Percentiles rank a stretch among this genome's conserved stretches.
Conservation (phyloP, 2,113 vertebrate species). For the Gopherus evgoodei region DNA sequence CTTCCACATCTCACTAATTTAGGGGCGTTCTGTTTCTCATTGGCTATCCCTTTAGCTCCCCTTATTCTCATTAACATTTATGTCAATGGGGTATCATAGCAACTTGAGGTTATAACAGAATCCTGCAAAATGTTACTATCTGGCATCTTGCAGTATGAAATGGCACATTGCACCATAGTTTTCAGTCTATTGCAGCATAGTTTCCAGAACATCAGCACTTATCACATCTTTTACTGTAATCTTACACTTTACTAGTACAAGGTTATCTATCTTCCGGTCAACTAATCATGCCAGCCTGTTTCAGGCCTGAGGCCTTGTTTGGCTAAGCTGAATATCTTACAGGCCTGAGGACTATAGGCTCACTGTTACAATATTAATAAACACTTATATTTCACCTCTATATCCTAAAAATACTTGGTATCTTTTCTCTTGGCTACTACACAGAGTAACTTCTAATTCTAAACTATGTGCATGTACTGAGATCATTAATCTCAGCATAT, state of each 20-base stretch:
- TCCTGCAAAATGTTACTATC: background rate
- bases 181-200: background rate
- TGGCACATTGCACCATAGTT: background rate
- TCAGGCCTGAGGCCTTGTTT: background rate
- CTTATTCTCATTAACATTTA: background rate
- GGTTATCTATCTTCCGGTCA: background rate
- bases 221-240: background rate
- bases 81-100: background rate
- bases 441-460: background rate
- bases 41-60: background rate
- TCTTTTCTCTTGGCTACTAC: background rate
- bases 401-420: background rate
- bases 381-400: background rate
- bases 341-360: background rate
- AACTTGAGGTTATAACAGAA: background rate
- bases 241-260: background rate
- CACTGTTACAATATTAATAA: background rate
- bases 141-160: background rate
- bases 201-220: background rate
- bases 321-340: background rate
- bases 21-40: background rate
- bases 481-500: background rate
- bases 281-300: background rate
- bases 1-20: background rate
- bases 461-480: fast-evolving